Conservation (phyloP, 2,888 invertebrate species). For the Synanthedon andrenaeformis region DNA sequence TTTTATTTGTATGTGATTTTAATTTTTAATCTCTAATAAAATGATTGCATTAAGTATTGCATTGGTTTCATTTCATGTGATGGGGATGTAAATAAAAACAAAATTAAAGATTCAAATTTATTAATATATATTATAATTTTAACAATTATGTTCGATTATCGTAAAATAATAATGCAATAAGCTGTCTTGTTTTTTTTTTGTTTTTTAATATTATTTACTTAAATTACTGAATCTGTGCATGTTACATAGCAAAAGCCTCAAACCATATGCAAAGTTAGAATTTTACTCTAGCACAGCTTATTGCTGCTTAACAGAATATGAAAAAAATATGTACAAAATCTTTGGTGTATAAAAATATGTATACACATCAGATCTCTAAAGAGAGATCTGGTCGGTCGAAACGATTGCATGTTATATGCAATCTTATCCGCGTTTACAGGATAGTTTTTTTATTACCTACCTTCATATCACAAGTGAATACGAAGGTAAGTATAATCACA, state of each 20-base stretch:
- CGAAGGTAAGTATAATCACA: slow-evolving; percentile 45
- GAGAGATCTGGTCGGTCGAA: slow-evolving; percentile 68
- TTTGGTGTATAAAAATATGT: slow-evolving; percentile 61
- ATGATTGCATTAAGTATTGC: no score
- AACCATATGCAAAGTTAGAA: slow-evolving; percentile 46
- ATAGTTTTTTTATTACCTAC: slow-evolving; percentile 40
- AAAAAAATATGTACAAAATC: slow-evolving; percentile 58
- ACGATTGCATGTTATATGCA: slow-evolving; percentile 54
- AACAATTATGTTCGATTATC: slow-evolving; percentile 37
- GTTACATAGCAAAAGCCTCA: slow-evolving; percentile 58
- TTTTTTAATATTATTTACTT: slow-evolving; percentile 24
- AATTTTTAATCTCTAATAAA: no score
- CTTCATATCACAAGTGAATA: slow-evolving; percentile 37
- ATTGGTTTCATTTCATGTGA: no score
- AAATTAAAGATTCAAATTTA: slow-evolving; percentile 27
- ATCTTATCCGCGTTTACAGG: slow-evolving; percentile 65
- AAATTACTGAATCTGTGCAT: slow-evolving; percentile 21
- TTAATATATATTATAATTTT: slow-evolving; percentile 56
- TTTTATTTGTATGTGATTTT: no score
- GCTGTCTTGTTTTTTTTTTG: slow-evolving; percentile 43
- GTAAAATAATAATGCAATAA: slow-evolving; percentile 46
- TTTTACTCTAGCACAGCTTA: slow-evolving; percentile 42
- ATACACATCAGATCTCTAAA: slow-evolving; percentile 60
- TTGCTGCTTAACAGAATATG: slow-evolving; percentile 27
- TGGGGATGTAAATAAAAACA: background rate